Evolutionary conservation across 2,888 invertebrate genomes (phyloP).

Genomic region (Drosophila fungiperda): DNA sequence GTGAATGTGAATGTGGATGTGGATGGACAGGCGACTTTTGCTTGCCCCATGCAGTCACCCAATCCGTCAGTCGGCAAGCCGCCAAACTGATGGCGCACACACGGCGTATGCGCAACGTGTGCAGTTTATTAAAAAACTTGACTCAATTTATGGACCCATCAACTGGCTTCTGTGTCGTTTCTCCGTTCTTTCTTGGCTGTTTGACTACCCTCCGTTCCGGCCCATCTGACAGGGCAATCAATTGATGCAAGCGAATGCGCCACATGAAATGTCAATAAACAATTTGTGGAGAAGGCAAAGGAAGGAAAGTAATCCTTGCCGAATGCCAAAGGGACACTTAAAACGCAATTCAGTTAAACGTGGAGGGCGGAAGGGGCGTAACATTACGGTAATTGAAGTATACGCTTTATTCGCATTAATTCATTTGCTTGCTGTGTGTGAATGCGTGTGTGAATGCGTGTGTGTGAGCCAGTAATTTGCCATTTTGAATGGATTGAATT

Average conservation of each 20-base stretch:
- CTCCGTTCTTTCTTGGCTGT: neutral
- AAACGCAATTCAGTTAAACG: slow-evolving; percentile 78
- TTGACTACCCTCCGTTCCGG: slow-evolving; percentile 2
- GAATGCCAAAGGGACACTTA: slow-evolving; percentile 43
- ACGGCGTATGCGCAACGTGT: slow-evolving; percentile 67
- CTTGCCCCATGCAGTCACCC: neutral
- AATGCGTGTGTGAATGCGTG: neutral
- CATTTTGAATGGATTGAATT: slow-evolving; percentile 69
- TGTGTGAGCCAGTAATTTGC: slow-evolving; percentile 50
- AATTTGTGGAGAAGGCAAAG: slow-evolving; percentile 43
- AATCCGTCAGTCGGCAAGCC: slow-evolving; percentile 24
- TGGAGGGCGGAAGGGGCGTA: neutral
- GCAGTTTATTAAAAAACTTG: slow-evolving; percentile 75
- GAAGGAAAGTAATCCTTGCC: slow-evolving; percentile 15
- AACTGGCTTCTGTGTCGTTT: neutral
- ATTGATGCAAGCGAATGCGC: slow-evolving; percentile 70
- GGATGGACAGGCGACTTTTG: slow-evolving; percentile 34
- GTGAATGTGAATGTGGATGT: slow-evolving; percentile 24
- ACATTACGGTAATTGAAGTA: slow-evolving; percentile 60
- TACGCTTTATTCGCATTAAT: slow-evolving; percentile 51
- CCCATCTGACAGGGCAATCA: slow-evolving; percentile 59
- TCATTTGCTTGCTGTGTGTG: slow-evolving; percentile 15
- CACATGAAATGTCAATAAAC: slow-evolving; percentile 67
- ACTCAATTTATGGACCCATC: slow-evolving; percentile 66
- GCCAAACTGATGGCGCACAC: slow-evolving; percentile 53